phyloP scores from a whole-genome alignment of 2,797 vertebrate genomes.

The Eulemur rubriventer region DNA sequence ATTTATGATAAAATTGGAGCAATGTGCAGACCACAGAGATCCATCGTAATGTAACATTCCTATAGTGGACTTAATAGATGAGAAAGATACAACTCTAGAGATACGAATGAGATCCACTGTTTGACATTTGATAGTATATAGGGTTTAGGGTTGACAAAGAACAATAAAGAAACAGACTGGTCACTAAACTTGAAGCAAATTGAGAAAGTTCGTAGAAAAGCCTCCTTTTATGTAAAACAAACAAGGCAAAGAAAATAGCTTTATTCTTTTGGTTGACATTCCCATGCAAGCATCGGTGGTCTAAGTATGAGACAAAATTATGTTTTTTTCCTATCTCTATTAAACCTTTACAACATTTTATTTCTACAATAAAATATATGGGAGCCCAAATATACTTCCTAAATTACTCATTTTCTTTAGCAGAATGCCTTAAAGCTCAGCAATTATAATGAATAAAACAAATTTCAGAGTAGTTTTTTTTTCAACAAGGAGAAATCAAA shows the following conservation, averaged over 20 bases:
- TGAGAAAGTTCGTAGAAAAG: neutral
- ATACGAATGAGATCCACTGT: neutral
- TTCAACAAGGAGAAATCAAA: constrained; percentile 54
- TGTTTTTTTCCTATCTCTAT: neutral
- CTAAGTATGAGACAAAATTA: neutral
- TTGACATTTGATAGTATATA: neutral
- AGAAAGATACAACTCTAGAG: neutral
- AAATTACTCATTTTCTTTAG: constrained; percentile 58
- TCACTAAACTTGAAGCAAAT: neutral
- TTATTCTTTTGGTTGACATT: neutral
- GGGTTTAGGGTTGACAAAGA: neutral
- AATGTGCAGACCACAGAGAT: neutral
- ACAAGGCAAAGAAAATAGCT: neutral
- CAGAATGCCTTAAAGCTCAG: neutral
- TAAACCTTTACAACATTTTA: constrained; percentile 52
- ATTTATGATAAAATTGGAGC: neutral
- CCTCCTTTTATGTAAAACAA: neutral
- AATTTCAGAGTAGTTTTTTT: neutral
- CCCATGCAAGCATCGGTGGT: neutral
- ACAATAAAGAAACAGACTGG: neutral
- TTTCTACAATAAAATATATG: constrained; percentile 14
- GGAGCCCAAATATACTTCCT: constrained; percentile 7
- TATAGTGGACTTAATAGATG: neutral
- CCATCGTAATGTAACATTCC: neutral
- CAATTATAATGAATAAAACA: constrained; percentile 20